Conservation (phyloP, 2,113 vertebrate genomes). For the Fulmarus glacialis region DNA sequence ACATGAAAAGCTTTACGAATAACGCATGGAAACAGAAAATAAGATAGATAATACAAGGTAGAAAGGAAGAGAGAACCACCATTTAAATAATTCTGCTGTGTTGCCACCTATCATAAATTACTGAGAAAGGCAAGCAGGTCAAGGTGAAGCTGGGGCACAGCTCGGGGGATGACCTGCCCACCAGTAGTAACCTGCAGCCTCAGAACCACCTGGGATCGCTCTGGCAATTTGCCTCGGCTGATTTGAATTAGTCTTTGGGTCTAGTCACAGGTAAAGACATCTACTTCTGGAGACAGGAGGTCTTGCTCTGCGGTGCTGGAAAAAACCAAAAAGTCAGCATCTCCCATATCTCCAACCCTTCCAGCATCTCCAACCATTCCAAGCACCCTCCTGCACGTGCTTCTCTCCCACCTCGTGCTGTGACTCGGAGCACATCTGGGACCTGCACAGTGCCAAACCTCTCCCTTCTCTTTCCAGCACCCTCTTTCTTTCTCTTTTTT, state of each 20-base stretch:
- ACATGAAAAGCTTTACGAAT: neutral
- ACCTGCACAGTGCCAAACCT: neutral
- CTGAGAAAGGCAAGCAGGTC: neutral
- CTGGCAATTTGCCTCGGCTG: neutral
- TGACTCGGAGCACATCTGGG: neutral
- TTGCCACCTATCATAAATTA: neutral
- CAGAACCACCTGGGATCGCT: neutral
- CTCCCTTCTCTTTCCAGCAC: neutral
- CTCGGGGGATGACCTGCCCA: neutral
- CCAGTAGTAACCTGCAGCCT: neutral
- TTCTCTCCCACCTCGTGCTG: neutral
- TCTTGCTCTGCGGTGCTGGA: neutral
- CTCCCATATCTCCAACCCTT: rapidly evolving
- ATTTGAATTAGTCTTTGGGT: neutral
- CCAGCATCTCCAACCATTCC: neutral
- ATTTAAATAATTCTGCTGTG: neutral
- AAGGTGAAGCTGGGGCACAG: neutral
- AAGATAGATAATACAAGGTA: neutral
- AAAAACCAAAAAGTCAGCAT: neutral
- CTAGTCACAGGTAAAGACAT: neutral
- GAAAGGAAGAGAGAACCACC: neutral
- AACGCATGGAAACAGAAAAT: conserved; percentile 28
- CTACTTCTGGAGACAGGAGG: neutral
- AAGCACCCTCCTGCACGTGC: neutral
- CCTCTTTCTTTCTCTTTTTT: neutral